These are phyloP conservation scores for Philypnodon macrostomus DNA, from an alignment of 2,797 vertebrate genomes.

Conservation along the genomic window DNA sequence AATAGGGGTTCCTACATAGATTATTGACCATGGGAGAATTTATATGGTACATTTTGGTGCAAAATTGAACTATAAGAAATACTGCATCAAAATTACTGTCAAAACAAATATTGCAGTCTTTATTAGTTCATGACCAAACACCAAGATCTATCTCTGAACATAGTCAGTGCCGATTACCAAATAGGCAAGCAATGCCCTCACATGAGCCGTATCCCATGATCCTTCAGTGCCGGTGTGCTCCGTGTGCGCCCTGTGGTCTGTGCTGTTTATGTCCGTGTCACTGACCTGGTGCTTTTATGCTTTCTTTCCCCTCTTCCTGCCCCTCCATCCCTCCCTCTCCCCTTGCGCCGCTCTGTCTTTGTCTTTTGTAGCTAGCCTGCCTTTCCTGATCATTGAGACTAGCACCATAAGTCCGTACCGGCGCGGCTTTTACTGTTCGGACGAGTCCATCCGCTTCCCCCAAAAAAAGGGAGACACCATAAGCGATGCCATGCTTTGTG, in stretches of 20 bases:
- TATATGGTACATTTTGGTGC: too few species aligned
- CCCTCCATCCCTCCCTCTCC: constrained; percentile 17
- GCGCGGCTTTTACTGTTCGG: constrained; percentile 96
- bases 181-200: too few species aligned
- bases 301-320: constrained; percentile 30
- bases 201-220: constrained; percentile 54
- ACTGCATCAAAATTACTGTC: too few species aligned
- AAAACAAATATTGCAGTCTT: too few species aligned
- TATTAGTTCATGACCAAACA: too few species aligned
- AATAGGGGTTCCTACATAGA: too few species aligned
- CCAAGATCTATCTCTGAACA: too few species aligned
- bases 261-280: constrained; percentile 59
- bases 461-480: constrained; percentile 93
- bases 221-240: constrained; percentile 57
- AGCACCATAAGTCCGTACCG: constrained; percentile 94
- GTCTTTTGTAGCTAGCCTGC: constrained; percentile 87
- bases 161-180: too few species aligned
- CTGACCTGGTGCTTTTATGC: constrained; percentile 63
- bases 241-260: constrained; percentile 54
- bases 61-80: too few species aligned
- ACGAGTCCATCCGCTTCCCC: constrained; percentile 96
- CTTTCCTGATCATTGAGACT: constrained; percentile 98
- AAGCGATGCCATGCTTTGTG: constrained; percentile 91
- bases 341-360: constrained; percentile 36
- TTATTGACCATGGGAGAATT: too few species aligned